Base-by-base conservation (phyloP, 1,140 invertebrate genomes). In the Galleria mellonella region DNA sequence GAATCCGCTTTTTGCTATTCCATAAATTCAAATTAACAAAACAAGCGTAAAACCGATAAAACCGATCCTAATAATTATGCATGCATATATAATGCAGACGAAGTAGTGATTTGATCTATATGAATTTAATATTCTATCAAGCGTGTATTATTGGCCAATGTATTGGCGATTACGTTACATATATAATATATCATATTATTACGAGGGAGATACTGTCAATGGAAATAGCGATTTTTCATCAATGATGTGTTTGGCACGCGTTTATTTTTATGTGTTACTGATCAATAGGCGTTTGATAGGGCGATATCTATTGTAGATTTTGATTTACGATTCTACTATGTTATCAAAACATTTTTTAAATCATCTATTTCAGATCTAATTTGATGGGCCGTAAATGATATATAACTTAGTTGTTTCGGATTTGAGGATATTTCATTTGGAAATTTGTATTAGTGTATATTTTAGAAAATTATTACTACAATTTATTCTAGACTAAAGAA, bases 71-170 rank as follows among this genome's bases (percentile, higher is more conserved):
- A 52, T 13, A 44, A 38, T 73, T 65, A 62, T 49, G 47, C 56
- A 72, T 83, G 62, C 66, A 71, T 56, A 74, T 65, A 55, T 53
- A 65, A 75, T 68, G 50, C 50, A 49, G 47, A 63, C 58, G 52
- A 27, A 41, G 57, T 62, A 51, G 56, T 33, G 47, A 54, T 55
- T 60, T 72, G 61, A 72, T 63, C 50, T 64, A 77, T 76, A 56
- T 43, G 57, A 49, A 55, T 75, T 75, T 77, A 64, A 82, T 78
- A 63, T 74, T 77, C 66, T 68, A 74, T 73, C 69, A 77, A 66
- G 49, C 54, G 54, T 27, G 14, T 46, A 46, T 51, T 17, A 37
- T 15, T 13, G 40, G 29, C 33, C 15, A 48, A 48, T 48, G 12
- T 15, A 23, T 13, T 17, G 11, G 29, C 23, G 28, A 48, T 36